Evolutionary conservation across 1,140 invertebrate species (phyloP).

Genomic region (Eufriesea mexicana): DNA sequence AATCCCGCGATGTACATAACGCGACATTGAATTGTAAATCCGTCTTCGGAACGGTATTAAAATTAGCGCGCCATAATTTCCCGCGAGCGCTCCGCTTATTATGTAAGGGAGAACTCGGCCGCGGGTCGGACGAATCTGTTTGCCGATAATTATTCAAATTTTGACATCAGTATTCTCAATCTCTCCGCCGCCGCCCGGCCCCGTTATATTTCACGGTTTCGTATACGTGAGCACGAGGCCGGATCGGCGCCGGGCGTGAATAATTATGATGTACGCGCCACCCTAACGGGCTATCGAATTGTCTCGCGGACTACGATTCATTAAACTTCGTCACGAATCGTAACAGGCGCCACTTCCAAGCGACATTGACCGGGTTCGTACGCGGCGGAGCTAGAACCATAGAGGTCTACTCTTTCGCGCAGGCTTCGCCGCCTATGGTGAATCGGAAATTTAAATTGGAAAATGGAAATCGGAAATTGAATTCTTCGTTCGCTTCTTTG

Average conservation of each 20-base stretch:
- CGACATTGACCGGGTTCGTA: background rate
- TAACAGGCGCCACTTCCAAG: slow-evolving; percentile 20
- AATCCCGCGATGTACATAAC: slow-evolving; percentile 3
- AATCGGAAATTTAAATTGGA: too few species aligned
- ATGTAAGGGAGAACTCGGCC: slow-evolving; percentile 31
- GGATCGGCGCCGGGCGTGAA: slow-evolving; percentile 17
- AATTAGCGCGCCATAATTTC: slow-evolving; percentile 50
- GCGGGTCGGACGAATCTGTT: slow-evolving; percentile 19
- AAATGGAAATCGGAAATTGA: background rate
- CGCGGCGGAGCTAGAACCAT: too few species aligned
- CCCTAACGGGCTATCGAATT: slow-evolving; percentile 61
- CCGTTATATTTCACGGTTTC: slow-evolving; percentile 53
- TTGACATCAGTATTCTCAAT: slow-evolving; percentile 60
- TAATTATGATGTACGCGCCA: slow-evolving; percentile 58
- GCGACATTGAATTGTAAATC: slow-evolving; percentile 40
- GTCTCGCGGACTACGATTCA: slow-evolving; percentile 56
- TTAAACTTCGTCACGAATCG: slow-evolving; percentile 62
- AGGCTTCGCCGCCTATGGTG: too few species aligned
- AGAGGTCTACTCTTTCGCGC: too few species aligned
- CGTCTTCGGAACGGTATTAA: slow-evolving; percentile 41
- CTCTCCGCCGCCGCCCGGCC: background rate
- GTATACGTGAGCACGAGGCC: slow-evolving; percentile 17
- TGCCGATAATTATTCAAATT: slow-evolving; percentile 64
- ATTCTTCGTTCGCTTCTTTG: background rate
- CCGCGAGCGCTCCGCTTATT: slow-evolving; percentile 27